Conservation (phyloP, 2,888 invertebrate species). For the Agriotes lineatus region DNA sequence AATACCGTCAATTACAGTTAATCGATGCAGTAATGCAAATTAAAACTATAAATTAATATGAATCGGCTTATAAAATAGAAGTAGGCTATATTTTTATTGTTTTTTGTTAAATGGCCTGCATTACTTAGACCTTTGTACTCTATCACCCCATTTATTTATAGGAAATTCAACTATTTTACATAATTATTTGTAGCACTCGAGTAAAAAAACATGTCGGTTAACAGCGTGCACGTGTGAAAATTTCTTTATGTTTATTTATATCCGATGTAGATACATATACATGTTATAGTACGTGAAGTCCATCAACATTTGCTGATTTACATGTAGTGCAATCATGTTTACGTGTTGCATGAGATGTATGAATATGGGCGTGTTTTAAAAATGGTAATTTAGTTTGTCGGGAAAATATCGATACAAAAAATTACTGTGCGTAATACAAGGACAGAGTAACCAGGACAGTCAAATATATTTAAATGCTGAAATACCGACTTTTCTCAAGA, state of each 20-base stretch:
- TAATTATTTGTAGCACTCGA: no score
- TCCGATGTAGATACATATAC: no score
- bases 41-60: neutral
- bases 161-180: neutral
- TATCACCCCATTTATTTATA: constrained; percentile 18
- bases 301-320: neutral
- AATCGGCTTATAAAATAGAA: neutral
- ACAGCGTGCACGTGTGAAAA: constrained; percentile 4
- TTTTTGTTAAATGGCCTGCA: constrained; percentile 15
- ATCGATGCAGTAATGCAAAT: neutral
- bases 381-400: constrained; percentile 1
- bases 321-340: constrained; percentile 13
- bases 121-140: constrained; percentile 8
- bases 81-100: neutral
- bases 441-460: no score
- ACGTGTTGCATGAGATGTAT: constrained; percentile 21
- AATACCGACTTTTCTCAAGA: no score
- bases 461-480: no score
- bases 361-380: constrained; percentile 21
- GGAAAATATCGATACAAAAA: neutral
- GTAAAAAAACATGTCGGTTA: no score
- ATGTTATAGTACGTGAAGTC: no score
- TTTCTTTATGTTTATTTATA: neutral
- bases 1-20: no score
- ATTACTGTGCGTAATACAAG: neutral